phyloP scores from a whole-genome alignment of 2,797 vertebrate species.

The Manis crassicaudata region DNA sequence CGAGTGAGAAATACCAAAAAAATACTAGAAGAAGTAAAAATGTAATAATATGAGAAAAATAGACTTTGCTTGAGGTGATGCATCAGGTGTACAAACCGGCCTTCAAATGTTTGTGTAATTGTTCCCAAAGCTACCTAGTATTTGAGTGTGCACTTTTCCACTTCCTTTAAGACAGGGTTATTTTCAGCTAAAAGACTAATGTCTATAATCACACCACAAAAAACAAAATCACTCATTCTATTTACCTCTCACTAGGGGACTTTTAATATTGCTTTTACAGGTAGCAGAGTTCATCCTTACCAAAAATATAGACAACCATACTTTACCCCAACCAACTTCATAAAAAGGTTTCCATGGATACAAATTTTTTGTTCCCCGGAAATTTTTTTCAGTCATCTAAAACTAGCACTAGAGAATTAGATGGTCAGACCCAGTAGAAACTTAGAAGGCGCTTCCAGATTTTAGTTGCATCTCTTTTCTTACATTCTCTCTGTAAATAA shows the following conservation, averaged over 20 bases:
- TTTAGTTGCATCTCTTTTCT: neutral
- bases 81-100: neutral
- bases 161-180: conserved; percentile 62
- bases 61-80: neutral
- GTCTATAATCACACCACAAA: conserved; percentile 69
- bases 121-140: conserved; percentile 47
- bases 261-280: conserved; percentile 74
- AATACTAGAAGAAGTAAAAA: neutral
- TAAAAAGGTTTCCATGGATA: conserved; percentile 68
- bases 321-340: conserved; percentile 54
- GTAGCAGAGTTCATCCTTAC: conserved; percentile 60
- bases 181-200: conserved; percentile 74
- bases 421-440: neutral
- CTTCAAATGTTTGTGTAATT: conserved; percentile 57
- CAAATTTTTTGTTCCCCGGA: conserved; percentile 23
- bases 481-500: neutral
- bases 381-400: neutral
- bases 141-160: conserved; percentile 47
- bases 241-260: conserved; percentile 60
- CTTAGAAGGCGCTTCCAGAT: neutral
- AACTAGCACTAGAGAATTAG: neutral
- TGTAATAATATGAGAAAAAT: conserved; percentile 17
- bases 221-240: conserved; percentile 70
- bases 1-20: neutral
- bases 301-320: conserved; percentile 61